Conservation (phyloP, 2,797 vertebrate species). For the Hozukius guyotensis region DNA sequence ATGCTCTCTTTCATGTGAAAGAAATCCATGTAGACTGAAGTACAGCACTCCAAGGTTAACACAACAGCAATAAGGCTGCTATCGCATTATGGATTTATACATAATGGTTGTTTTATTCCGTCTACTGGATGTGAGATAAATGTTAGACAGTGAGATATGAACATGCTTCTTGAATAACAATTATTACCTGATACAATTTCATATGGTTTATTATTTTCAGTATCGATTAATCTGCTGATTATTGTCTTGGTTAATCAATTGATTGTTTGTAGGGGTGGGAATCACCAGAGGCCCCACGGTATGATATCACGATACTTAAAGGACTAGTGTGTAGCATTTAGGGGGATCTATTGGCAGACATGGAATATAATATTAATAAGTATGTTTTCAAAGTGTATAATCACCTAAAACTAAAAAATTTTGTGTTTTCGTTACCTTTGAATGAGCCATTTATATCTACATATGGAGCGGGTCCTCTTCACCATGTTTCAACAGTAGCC, state of each 20-base stretch:
- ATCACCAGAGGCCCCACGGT: too few species aligned
- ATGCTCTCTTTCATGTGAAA: constrained; percentile 36
- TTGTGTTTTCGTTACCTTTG: too few species aligned
- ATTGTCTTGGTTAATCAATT: not conserved
- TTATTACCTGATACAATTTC: not conserved
- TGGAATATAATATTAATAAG: too few species aligned
- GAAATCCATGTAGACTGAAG: constrained; percentile 16
- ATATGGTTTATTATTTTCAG: not conserved
- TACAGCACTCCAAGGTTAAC: not conserved
- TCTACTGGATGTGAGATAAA: not conserved
- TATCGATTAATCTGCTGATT: not conserved
- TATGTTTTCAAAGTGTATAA: too few species aligned
- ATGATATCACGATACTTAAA: too few species aligned
- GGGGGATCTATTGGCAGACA: too few species aligned
- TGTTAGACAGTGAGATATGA: not conserved
- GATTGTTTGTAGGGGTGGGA: not conserved
- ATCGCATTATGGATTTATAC: constrained; percentile 7
- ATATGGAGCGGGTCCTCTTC: too few species aligned
- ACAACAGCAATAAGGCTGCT: not conserved
- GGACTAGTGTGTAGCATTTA: too few species aligned
- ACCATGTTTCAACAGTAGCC: too few species aligned
- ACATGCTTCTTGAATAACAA: not conserved
- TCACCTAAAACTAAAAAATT: too few species aligned
- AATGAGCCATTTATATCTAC: too few species aligned
- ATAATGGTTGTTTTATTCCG: not conserved